Percentiles rank a stretch among this genome's conserved stretches.
Evolutionary conservation across 2,113 vertebrate species (phyloP).

Genomic region (Phasianus colchicus): DNA sequence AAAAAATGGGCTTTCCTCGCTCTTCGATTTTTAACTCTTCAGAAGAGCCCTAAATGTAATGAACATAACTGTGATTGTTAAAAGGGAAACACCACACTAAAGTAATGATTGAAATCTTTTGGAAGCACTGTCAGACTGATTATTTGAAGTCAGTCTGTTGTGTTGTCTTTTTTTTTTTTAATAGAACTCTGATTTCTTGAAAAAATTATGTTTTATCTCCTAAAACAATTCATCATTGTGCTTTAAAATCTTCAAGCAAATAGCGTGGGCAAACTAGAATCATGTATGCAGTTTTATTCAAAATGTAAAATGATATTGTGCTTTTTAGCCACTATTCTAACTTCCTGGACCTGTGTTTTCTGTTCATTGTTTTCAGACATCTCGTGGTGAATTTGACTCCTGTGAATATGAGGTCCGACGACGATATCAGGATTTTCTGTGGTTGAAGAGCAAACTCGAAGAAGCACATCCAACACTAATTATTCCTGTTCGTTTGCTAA

Average conservation of each 20-base stretch:
- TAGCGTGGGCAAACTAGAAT: conserved; percentile 47
- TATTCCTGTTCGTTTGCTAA: conserved; percentile 85
- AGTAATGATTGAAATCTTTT: conserved; percentile 7
- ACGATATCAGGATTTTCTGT: conserved; percentile 96
- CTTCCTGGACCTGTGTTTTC: background rate
- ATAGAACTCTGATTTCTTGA: conserved; percentile 51
- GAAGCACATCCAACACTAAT: conserved; percentile 92
- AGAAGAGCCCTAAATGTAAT: background rate
- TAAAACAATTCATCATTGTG: conserved; percentile 2
- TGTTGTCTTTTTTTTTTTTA: background rate
- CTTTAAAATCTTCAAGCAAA: conserved; percentile 17
- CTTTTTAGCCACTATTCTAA: conserved; percentile 22
- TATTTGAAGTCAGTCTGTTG: conserved; percentile 5
- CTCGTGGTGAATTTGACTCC: conserved; percentile 92
- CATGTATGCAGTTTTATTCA: conserved; percentile 16
- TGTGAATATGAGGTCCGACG: conserved; percentile 93
- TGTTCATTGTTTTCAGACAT: conserved; percentile 83
- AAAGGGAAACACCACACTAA: conserved; percentile 20
- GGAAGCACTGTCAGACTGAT: conserved; percentile 21
- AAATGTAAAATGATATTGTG: background rate
- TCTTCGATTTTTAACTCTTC: conserved; percentile 43
- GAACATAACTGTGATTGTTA: background rate
- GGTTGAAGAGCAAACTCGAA: conserved; percentile 92
- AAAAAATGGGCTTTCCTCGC: conserved; percentile 54
- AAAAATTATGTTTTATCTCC: conserved; percentile 48